Conservation (phyloP, 1,140 invertebrate genomes). For the Temnothorax nylanderi region DNA sequence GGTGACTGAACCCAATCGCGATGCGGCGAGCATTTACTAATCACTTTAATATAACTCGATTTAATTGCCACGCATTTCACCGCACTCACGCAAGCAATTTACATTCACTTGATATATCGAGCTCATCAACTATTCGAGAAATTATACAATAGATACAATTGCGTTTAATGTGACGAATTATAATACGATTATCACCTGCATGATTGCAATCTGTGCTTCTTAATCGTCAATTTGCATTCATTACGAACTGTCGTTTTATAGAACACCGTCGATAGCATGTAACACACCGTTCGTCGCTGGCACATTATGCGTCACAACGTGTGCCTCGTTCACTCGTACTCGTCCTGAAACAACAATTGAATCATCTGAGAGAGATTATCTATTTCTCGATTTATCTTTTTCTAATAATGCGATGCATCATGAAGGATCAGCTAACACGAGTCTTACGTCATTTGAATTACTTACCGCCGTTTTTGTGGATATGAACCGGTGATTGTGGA, state of each 20-base stretch:
- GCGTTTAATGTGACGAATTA: neutral
- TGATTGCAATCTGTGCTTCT: conserved; percentile 22
- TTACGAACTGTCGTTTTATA: conserved; percentile 82
- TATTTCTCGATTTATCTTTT: conserved; percentile 2
- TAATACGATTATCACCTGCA: conserved; percentile 16
- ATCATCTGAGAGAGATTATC: neutral
- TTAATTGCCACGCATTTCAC: neutral
- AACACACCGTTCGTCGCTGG: conserved; percentile 96
- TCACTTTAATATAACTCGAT: neutral
- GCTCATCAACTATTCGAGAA: neutral
- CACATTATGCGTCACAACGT: conserved; percentile 92
- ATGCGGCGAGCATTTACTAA: neutral
- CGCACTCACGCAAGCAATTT: neutral
- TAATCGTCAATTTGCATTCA: conserved; percentile 12
- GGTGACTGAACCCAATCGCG: neutral
- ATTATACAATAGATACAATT: neutral
- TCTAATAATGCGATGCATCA: neutral
- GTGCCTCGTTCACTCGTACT: conserved; percentile 92
- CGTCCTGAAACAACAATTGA: conserved; percentile 87
- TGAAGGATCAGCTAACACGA: neutral
- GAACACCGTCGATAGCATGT: conserved; percentile 92
- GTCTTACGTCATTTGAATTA: conserved; percentile 48
- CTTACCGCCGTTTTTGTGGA: conserved; percentile 92
- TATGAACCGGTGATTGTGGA: conserved; percentile 88
- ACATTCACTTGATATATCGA: neutral